Evolutionary conservation across 2,888 invertebrate genomes (phyloP).

Genomic region (Ypsolopha scabrella): DNA sequence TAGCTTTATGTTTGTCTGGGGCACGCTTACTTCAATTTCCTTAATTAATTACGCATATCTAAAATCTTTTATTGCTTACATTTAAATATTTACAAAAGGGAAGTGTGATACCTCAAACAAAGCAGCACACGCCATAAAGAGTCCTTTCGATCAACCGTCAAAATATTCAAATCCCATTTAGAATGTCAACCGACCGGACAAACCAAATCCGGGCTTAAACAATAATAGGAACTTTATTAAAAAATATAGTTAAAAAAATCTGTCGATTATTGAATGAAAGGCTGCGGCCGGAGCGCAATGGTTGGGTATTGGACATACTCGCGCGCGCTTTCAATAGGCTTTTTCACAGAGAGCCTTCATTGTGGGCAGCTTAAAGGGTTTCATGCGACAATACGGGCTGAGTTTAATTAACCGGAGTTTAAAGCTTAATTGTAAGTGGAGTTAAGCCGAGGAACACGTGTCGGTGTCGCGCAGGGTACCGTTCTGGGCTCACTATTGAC

Average conservation of each 20-base stretch:
- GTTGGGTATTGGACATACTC: not conserved
- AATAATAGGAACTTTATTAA: slow-evolving; percentile 9
- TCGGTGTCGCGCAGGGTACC: slow-evolving; percentile 43
- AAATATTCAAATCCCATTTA: slow-evolving; percentile 17
- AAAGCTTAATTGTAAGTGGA: slow-evolving; percentile 66
- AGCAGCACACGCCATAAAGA: not conserved
- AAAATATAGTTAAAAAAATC: slow-evolving; percentile 11
- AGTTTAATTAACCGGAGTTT: slow-evolving; percentile 66
- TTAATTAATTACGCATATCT: slow-evolving; percentile 3
- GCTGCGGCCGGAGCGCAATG: slow-evolving; percentile 6
- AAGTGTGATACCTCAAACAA: not conserved
- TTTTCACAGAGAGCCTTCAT: slow-evolving; percentile 50
- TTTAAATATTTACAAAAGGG: not conserved
- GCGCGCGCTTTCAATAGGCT: slow-evolving; percentile 35
- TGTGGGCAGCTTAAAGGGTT: slow-evolving; percentile 56
- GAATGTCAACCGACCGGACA: slow-evolving; percentile 20
- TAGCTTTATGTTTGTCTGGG: slow-evolving; percentile 3
- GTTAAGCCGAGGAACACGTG: slow-evolving; percentile 64
- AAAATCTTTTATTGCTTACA: not conserved
- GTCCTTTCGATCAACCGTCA: not conserved
- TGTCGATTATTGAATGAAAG: slow-evolving; percentile 26
- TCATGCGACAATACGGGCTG: slow-evolving; percentile 53
- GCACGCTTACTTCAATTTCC: slow-evolving; percentile 1
- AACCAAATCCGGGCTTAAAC: slow-evolving; percentile 16
- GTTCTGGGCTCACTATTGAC: slow-evolving; percentile 24